Conservation (phyloP, 2,113 vertebrate genomes). For the Anarrhichthys ocellatus region DNA sequence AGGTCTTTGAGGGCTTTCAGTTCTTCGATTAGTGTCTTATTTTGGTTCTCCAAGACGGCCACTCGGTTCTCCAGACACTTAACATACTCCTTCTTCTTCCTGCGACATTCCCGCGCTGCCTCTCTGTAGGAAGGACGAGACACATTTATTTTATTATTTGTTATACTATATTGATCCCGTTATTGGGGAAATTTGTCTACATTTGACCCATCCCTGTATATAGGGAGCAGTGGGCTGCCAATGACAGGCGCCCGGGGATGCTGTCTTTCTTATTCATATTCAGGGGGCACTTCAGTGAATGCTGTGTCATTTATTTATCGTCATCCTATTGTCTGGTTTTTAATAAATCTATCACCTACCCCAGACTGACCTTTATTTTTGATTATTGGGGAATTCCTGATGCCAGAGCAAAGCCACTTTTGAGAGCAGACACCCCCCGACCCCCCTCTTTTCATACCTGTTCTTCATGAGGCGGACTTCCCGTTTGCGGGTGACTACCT, state of each 20-base stretch:
- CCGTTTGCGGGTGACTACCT: conserved; percentile 94
- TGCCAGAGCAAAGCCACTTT: not conserved
- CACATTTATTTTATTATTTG: not conserved
- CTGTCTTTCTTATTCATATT: not conserved
- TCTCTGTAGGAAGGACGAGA: conserved; percentile 85
- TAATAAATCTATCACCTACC: not conserved
- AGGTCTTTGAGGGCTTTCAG: conserved; percentile 99
- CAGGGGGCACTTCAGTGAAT: not conserved
- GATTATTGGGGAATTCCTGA: not conserved
- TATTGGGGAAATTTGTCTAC: too few relatives aligned
- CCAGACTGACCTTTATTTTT: not conserved
- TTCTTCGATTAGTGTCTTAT: conserved; percentile 99
- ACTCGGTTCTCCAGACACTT: conserved; percentile 99
- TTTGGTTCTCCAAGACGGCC: conserved; percentile 99
- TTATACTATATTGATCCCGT: too few relatives aligned
- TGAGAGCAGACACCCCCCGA: not conserved
- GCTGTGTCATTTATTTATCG: not conserved
- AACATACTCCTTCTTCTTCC: conserved; percentile 99
- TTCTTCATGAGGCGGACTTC: conserved; percentile 99
- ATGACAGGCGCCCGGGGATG: too few relatives aligned
- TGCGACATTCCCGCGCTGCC: conserved; percentile 96
- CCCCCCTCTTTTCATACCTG: conserved; percentile 82
- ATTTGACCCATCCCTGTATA: too few relatives aligned
- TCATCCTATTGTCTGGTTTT: not conserved
- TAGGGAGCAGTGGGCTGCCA: too few relatives aligned